Conservation (phyloP, 2,797 vertebrate genomes). For the Gymnothorax reevesii region DNA sequence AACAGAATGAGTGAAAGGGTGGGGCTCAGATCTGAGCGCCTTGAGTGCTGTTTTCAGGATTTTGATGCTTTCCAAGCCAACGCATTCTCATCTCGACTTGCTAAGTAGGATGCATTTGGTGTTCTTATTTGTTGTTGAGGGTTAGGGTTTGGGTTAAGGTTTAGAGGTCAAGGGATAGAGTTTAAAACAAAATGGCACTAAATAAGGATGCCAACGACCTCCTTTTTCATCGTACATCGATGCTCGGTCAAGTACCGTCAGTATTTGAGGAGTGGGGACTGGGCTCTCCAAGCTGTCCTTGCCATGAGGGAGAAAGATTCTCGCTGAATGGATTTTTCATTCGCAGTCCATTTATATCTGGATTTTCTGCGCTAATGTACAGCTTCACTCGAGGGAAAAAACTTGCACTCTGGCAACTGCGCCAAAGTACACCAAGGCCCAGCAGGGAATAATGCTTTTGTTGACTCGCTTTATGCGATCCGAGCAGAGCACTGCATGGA, state of each 20-base stretch:
- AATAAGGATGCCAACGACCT: no score
- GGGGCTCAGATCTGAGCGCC: neutral
- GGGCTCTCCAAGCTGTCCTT: neutral
- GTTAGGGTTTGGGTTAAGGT: no score
- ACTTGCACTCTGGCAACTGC: neutral
- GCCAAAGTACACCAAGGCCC: neutral
- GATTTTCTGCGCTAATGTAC: constrained; percentile 12
- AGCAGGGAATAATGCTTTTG: neutral
- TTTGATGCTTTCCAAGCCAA: no score
- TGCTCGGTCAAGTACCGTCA: no score
- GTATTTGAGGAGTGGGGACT: no score
- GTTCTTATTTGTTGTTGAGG: neutral
- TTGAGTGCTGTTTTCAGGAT: neutral
- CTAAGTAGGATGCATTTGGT: neutral
- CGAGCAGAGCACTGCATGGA: neutral
- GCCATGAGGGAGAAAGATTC: neutral
- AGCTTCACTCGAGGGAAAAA: constrained; percentile 10
- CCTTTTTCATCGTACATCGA: no score
- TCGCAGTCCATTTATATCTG: neutral
- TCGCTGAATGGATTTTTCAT: constrained; percentile 5
- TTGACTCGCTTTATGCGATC: neutral
- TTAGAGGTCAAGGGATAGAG: no score
- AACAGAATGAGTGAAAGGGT: neutral
- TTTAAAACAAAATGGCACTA: no score
- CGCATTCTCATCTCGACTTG: no score